Conservation (phyloP, 2,113 vertebrate genomes). For the Melierax canorus region DNA sequence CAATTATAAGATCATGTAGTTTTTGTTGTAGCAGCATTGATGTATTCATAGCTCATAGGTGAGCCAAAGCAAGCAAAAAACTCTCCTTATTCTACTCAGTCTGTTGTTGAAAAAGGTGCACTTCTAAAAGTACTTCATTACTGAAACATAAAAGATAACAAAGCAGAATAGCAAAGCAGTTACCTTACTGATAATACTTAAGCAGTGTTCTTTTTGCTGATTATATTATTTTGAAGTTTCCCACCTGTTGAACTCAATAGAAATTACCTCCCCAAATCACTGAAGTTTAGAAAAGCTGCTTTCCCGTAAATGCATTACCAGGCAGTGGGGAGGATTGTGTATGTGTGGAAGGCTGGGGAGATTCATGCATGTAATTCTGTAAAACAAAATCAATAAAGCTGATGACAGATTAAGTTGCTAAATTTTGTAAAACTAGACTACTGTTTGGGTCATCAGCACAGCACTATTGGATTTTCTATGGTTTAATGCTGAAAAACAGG, state of each 20-base stretch:
- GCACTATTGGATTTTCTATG: constrained; percentile 73
- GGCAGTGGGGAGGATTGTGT: not conserved
- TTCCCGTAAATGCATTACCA: constrained; percentile 39
- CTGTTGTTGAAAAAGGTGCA: not conserved
- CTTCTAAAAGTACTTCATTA: not conserved
- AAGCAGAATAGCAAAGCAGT: constrained; percentile 4
- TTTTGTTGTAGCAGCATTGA: constrained; percentile 15
- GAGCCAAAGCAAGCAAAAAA: constrained; percentile 19
- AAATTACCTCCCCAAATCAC: constrained; percentile 5
- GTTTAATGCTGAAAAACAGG: constrained; percentile 75
- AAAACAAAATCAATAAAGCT: constrained; percentile 76
- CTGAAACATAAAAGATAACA: not conserved
- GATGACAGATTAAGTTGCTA: constrained; percentile 67
- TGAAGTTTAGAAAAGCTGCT: constrained; percentile 39
- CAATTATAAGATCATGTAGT: not conserved
- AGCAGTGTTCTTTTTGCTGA: not conserved
- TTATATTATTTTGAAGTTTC: constrained; percentile 44
- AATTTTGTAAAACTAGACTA: constrained; percentile 67
- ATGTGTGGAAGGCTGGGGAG: constrained; percentile 17
- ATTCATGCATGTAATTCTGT: constrained; percentile 56
- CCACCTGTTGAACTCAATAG: constrained; percentile 44
- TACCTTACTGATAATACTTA: constrained; percentile 22
- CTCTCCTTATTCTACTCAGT: not conserved
- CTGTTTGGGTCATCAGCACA: constrained; percentile 59
- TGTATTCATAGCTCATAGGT: not conserved